Evolutionary conservation across 2,113 vertebrate genomes (phyloP), one percentile per base, ranked within the genome.

Genomic region (Halcyon malimbica): DNA sequence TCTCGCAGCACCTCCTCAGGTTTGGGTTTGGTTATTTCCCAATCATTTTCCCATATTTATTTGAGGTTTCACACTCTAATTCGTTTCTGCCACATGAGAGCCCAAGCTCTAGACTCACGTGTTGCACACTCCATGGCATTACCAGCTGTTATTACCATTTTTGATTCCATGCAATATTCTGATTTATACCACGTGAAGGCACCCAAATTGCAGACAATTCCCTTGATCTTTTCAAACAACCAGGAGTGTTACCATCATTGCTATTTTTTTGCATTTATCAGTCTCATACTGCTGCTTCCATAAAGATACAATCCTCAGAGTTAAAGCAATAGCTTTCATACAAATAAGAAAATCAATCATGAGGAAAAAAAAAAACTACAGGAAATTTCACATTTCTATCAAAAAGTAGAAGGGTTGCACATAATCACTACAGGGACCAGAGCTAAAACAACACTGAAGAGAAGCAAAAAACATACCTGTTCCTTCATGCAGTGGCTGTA

Each of bases 361-460:
- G 0, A 5, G 18, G 26, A 4, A 51, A 51, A 0, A 4, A 54
- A 42, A 76, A 71, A 73, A 11, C 41, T 2, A 29, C 0, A 4
- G 26, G 14, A 65, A 62, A 78, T 78, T 71, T 89, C 51, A 78
- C 28, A 37, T 23, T 26, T 65, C 23, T 42, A 54, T 50, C 26
- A 59, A 83, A 53, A 5, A 57, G 29, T 26, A n/a, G 9, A 26
- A 67, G 13, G 9, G 59, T 62, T 81, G 28, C n/a, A 83, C 4
- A 4, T n/a, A 25, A 44, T 17, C 31, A 50, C 59, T 62, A 48
- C 62, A 19, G 31, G 50, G 6, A 60, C 4, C 59, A 83, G 29
- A 89, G 60, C 2, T 87, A 23, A 81, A 68, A 74, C 29, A 28
- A 39, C 6, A 20, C 5, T 6, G 19, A 89, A 67, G 6, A 87